Conservation (phyloP, 2,113 vertebrate species). For the Ammodramus savannarum region DNA sequence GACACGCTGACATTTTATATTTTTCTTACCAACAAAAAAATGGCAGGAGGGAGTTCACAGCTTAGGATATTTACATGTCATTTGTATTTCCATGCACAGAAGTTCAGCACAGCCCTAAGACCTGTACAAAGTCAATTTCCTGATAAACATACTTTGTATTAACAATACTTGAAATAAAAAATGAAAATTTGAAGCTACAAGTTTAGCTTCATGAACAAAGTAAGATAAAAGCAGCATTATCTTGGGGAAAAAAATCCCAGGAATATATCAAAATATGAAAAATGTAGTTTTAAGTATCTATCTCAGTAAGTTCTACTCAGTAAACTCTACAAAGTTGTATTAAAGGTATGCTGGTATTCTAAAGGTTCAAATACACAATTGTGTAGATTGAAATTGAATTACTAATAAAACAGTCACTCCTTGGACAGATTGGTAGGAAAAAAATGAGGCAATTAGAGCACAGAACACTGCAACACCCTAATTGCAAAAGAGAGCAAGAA, state of each 20-base stretch:
- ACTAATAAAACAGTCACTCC: background rate
- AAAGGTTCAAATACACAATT: background rate
- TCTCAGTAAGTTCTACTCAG: background rate
- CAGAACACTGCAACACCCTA: background rate
- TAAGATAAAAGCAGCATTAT: background rate
- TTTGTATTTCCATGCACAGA: background rate
- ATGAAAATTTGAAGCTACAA: background rate
- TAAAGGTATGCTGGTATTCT: background rate
- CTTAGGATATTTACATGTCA: background rate
- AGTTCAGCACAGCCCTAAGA: background rate
- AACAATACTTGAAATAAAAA: background rate
- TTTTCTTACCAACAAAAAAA: background rate
- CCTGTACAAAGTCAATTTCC: background rate
- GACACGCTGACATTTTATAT: accelerated
- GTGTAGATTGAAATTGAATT: background rate
- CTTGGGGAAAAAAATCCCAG: background rate
- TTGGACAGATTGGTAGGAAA: background rate
- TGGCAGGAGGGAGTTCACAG: background rate
- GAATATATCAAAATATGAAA: background rate
- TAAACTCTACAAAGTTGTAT: background rate
- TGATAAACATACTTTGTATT: background rate
- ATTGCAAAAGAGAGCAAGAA: background rate
- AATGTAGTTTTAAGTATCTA: background rate
- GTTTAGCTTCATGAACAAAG: background rate
- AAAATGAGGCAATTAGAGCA: background rate